phyloP scores from a whole-genome alignment of 2,888 invertebrate genomes.

The Cyclophora punctaria region DNA sequence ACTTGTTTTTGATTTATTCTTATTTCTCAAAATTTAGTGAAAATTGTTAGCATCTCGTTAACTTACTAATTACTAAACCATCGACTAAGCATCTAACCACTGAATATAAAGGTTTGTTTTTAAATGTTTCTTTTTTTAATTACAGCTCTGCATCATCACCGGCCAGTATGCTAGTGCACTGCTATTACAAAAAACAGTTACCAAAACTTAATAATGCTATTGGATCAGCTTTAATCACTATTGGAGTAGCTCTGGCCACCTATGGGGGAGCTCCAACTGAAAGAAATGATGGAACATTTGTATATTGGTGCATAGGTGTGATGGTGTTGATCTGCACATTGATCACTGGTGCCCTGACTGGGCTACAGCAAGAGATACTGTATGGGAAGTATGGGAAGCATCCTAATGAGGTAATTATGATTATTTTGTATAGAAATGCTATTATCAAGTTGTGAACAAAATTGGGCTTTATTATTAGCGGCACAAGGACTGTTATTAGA shows the following conservation, averaged over 20 bases:
- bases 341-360: conserved; percentile 59
- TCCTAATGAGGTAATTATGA: conserved; percentile 49
- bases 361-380: conserved; percentile 59
- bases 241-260: conserved; percentile 56
- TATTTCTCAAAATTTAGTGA: too few species aligned
- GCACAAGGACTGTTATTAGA: too few species aligned
- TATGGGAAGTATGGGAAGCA: conserved; percentile 63
- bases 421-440: not conserved
- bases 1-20: too few species aligned
- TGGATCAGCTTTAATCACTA: conserved; percentile 55
- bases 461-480: too few species aligned
- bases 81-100: too few species aligned
- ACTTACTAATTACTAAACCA: not conserved
- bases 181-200: conserved; percentile 44
- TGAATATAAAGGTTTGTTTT: not conserved
- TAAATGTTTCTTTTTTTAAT: conserved; percentile 5
- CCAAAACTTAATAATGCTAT: conserved; percentile 48
- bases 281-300: conserved; percentile 42
- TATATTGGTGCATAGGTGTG: conserved; percentile 60
- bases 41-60: not conserved
- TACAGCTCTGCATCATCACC: conserved; percentile 64
- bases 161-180: conserved; percentile 62
- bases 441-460: too few species aligned
- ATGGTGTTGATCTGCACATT: conserved; percentile 46
- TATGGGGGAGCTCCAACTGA: conserved; percentile 55